These are phyloP conservation scores for Drosophila mimica DNA, from an alignment of 2,888 invertebrate species.

Conservation along the genomic window DNA sequence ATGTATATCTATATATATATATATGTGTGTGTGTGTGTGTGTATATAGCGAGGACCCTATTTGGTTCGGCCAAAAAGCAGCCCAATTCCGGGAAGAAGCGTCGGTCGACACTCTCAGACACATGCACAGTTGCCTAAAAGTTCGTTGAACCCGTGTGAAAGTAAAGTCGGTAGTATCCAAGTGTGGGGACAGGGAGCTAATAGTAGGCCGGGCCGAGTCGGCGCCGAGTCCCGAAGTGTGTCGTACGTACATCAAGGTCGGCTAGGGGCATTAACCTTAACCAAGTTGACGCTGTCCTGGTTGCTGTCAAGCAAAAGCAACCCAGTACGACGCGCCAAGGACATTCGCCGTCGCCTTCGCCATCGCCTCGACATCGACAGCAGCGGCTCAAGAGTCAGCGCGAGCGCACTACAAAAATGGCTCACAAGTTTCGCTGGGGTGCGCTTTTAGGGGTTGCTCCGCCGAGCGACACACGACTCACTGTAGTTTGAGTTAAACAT, in stretches of 20 bases:
- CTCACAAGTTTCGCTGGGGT: conserved; percentile 67
- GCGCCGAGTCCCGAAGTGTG: conserved; percentile 73
- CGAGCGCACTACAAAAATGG: conserved; percentile 50
- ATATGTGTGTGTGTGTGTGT: background rate
- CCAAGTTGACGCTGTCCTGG: conserved; percentile 73
- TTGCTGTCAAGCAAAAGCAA: conserved; percentile 48
- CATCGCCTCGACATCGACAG: conserved; percentile 7
- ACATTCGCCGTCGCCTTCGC: conserved; percentile 52
- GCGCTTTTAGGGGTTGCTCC: conserved; percentile 71
- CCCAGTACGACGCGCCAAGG: conserved; percentile 65
- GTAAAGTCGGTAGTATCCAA: conserved; percentile 51
- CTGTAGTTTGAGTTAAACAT: conserved; percentile 61
- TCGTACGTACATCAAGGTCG: conserved; percentile 81
- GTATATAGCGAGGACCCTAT: conserved; percentile 35
- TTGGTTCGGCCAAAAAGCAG: conserved; percentile 30
- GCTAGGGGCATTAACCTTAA: conserved; percentile 83
- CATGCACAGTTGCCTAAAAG: conserved; percentile 64
- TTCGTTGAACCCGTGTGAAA: conserved; percentile 75
- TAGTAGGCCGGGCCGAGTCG: conserved; percentile 60
- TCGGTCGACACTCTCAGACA: conserved; percentile 19
- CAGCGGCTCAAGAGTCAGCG: conserved; percentile 43
- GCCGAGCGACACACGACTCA: conserved; percentile 26
- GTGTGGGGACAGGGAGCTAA: conserved; percentile 34
- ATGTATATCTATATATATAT: conserved; percentile 11
- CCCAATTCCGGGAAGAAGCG: conserved; percentile 30